A percentile compares a stretch with the other conserved stretches of the same genome.
Evolutionary conservation across 2,113 vertebrate genomes (phyloP).

Genomic region (Azemiops feae): DNA sequence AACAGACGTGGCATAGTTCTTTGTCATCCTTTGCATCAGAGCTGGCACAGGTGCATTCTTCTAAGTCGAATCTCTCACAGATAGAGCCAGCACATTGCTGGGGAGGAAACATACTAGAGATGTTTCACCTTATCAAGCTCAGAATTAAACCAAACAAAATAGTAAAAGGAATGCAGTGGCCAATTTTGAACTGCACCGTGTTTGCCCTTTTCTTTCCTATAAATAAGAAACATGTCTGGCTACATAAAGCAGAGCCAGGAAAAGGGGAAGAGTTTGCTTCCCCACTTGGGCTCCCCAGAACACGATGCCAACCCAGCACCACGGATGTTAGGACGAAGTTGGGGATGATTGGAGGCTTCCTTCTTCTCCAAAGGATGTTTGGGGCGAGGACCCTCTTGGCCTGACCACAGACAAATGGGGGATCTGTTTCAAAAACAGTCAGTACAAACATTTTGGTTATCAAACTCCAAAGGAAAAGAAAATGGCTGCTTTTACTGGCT

Average conservation of each 20-base stretch:
- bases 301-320: not conserved
- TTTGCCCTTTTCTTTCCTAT: not conserved
- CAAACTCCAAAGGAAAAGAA: not conserved
- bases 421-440: not conserved
- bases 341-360: not conserved
- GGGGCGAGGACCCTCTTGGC: not conserved
- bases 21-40: constrained; percentile 82
- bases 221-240: not conserved
- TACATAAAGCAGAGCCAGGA: not conserved
- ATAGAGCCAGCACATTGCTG: constrained; percentile 95
- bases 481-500: not conserved
- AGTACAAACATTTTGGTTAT: not conserved
- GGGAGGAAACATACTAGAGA: constrained; percentile 29
- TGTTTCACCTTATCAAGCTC: not conserved
- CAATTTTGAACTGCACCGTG: not conserved
- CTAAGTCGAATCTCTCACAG: constrained; percentile 85
- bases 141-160: not conserved
- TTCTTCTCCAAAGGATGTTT: not conserved
- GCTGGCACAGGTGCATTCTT: constrained; percentile 89
- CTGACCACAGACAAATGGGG: not conserved
- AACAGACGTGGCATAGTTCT: constrained; percentile 95
- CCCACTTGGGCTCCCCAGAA: not conserved
- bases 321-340: not conserved
- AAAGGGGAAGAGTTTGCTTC: not conserved
- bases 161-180: not conserved